These are phyloP conservation scores for Caenorhabditis sp. DNA, from an alignment of 2,888 invertebrate species.

Conservation along the genomic window DNA sequence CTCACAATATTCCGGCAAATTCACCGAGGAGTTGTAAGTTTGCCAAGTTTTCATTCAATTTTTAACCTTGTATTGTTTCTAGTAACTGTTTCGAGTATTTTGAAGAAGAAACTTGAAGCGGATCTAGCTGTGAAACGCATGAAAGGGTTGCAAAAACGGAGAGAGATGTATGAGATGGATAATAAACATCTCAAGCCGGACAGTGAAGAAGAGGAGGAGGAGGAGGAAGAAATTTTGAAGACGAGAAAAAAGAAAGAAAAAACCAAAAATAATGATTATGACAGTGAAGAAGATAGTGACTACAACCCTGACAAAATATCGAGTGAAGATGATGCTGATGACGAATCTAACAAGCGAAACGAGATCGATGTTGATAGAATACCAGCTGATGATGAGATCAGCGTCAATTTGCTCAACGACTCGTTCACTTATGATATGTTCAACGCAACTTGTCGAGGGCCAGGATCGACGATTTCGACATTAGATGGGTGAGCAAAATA, in stretches of 20 bases:
- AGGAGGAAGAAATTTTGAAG: slow-evolving; percentile 15
- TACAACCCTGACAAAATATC: slow-evolving; percentile 12
- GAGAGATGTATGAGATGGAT: slow-evolving; percentile 37
- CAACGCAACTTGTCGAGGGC: slow-evolving; percentile 20
- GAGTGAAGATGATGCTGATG: slow-evolving; percentile 5
- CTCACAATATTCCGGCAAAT: slow-evolving; percentile 12
- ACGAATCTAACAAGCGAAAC: slow-evolving; percentile 2
- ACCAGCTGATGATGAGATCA: slow-evolving; percentile 25
- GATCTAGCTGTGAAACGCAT: slow-evolving; percentile 24
- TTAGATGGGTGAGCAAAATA: slow-evolving; percentile 11
- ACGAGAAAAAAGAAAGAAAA: slow-evolving; percentile 20
- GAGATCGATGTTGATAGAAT: background rate
- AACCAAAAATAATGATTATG: slow-evolving; percentile 8
- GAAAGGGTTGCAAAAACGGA: slow-evolving; percentile 34
- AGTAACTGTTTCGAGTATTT: slow-evolving; percentile 10
- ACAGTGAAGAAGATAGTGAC: slow-evolving; percentile 36
- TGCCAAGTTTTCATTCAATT: slow-evolving; percentile 1
- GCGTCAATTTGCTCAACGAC: slow-evolving; percentile 36
- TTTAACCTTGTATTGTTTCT: background rate
- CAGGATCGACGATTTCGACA: slow-evolving; percentile 20
- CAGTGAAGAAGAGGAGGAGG: slow-evolving; percentile 32
- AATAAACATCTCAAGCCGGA: slow-evolving; percentile 33
- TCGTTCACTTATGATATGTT: slow-evolving; percentile 35
- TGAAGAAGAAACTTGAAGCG: slow-evolving; percentile 31
- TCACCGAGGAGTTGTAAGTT: slow-evolving; percentile 30